These are phyloP conservation scores for Anastrepha ludens DNA, from an alignment of 1,140 invertebrate genomes.

Conservation along the genomic window DNA sequence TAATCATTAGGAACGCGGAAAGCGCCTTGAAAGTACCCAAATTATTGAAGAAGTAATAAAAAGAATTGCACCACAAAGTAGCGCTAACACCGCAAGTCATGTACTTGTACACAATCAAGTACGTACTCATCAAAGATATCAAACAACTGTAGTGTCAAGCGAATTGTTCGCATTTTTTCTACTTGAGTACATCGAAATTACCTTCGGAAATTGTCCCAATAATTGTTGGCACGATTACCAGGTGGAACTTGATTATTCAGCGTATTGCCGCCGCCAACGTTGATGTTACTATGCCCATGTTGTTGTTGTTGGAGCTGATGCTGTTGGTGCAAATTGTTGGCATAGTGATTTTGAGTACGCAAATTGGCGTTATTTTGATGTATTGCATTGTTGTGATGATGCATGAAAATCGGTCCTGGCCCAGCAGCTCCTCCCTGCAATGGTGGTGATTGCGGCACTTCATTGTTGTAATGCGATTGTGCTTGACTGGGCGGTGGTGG, in stretches of 20 bases:
- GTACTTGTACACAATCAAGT: not conserved
- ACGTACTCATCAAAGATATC: no score
- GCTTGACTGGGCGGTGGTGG: constrained; percentile 55
- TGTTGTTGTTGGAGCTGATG: constrained; percentile 60
- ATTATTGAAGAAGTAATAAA: not conserved
- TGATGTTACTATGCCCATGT: constrained; percentile 44
- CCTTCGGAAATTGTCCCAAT: constrained; percentile 94
- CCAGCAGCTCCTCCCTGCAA: constrained; percentile 60
- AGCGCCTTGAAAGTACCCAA: not conserved
- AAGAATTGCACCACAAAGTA: not conserved
- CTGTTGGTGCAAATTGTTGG: constrained; percentile 69
- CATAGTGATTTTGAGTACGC: constrained; percentile 70
- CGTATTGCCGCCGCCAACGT: constrained; percentile 73
- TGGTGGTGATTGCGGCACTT: constrained; percentile 66
- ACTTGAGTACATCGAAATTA: constrained; percentile 74
- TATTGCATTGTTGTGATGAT: constrained; percentile 73
- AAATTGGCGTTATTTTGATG: constrained; percentile 72
- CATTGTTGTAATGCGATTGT: constrained; percentile 68
- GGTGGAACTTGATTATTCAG: constrained; percentile 91
- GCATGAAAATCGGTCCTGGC: constrained; percentile 72
- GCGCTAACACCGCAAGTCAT: not conserved
- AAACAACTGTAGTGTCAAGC: not conserved
- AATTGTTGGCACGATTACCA: constrained; percentile 90
- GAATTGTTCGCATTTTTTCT: not conserved
- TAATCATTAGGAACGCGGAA: no score